Conservation (phyloP, 2,113 vertebrate species). For the Cyprinodon variegatus region DNA sequence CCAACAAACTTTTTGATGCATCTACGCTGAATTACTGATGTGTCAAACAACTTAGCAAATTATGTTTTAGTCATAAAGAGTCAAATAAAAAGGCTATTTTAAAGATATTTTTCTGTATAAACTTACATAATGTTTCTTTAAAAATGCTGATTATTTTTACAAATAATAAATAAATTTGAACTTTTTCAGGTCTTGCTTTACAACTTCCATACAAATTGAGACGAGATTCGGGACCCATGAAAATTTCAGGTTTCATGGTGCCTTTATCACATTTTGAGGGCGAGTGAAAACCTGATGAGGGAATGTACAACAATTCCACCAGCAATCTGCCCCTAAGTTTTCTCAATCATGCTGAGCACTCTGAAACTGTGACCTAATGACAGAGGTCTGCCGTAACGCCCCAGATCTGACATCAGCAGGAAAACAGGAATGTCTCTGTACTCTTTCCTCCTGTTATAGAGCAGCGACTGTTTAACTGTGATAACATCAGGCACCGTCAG, state of each 20-base stretch:
- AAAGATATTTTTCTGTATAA: no score
- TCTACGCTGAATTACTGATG: no score
- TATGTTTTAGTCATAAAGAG: no score
- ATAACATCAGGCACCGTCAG: conserved; percentile 81
- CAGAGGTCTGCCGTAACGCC: conserved; percentile 8
- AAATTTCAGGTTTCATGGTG: conserved; percentile 15
- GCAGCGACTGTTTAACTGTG: conserved; percentile 67
- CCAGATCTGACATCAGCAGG: conserved; percentile 40
- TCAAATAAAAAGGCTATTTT: no score
- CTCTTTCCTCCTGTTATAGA: conserved; percentile 70
- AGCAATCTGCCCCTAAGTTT: conserved; percentile 54
- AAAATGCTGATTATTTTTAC: not conserved
- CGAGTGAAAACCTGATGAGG: conserved; percentile 18
- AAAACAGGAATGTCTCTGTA: conserved; percentile 73
- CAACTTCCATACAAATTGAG: not conserved
- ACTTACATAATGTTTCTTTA: not conserved
- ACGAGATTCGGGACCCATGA: conserved; percentile 19
- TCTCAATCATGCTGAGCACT: conserved; percentile 40
- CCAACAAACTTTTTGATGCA: no score
- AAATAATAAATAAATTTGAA: not conserved
- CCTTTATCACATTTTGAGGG: conserved; percentile 24
- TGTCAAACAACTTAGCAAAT: no score
- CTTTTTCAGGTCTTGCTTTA: not conserved
- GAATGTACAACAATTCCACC: conserved; percentile 21
- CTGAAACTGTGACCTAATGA: conserved; percentile 28